Base-by-base conservation (phyloP, 1,140 invertebrate genomes). In the Protaetia brevitarsis region DNA sequence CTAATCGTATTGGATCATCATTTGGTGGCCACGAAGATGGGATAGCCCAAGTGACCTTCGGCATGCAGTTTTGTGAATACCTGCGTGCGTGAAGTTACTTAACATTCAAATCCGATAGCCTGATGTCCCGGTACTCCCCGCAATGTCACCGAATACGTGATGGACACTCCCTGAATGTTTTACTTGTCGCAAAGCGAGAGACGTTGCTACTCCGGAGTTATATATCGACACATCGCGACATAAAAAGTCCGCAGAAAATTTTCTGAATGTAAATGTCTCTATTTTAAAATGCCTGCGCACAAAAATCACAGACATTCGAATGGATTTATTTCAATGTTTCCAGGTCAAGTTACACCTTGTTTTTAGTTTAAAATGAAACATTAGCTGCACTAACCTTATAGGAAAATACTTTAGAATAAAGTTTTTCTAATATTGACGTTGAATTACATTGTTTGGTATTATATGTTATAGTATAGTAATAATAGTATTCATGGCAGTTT, bases 91-190 rank as follows among this genome's bases (percentile, higher is more conserved):
- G 67, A 69, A 23, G 41, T 51, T 73, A 75, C 74, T 69, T 74
- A 76, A 59, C 37, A 67, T 69, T 68, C 68, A 41, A 68, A 63
- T 29, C 67, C 64, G 64, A 64, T 67, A 41, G 27, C 59, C 64
- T 66, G 69, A n/a, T 74, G 71, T 71, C 71, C 74, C 72, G 71
- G 69, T 72, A 74, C 72, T 76, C 70, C 71, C 73, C 74, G 69
- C 73, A 75, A 76, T 76, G 75, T 75, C 75, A 76, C 75, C 74
- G 73, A 73, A 76, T 76, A 76, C 75, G 75, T 76, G 75, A 76
- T 75, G 72, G 75, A 76, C 75, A 76, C 75, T 75, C 75, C 75
- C 74, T 74, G 73, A 69, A 71, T 70, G 67, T 58, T 65, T 65
- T 45, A 37, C 57, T 59, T 21, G 41, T 51, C 41, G 41, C 41